Evolutionary conservation across 2,888 invertebrate genomes (phyloP).

Genomic region (Lasius fuliginosus): DNA sequence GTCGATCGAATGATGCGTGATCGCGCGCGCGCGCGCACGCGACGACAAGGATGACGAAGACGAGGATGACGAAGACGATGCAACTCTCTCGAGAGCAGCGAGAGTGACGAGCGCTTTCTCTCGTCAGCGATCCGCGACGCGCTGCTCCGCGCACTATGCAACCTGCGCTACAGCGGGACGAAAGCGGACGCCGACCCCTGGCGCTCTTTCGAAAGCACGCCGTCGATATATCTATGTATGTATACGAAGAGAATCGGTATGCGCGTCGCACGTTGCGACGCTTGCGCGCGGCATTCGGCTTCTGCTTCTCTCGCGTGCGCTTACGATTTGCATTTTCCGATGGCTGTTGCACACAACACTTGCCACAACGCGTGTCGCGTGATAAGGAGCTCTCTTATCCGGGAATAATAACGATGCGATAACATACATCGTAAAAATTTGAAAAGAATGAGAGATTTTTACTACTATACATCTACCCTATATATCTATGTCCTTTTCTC

Average conservation of each 20-base stretch:
- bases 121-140: background rate
- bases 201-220: slow-evolving; percentile 43
- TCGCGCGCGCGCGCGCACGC: slow-evolving; percentile 19
- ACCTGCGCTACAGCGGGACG: slow-evolving; percentile 53
- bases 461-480: background rate
- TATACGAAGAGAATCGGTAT: slow-evolving; percentile 1
- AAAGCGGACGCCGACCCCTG: slow-evolving; percentile 48
- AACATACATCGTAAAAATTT: background rate
- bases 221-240: slow-evolving; percentile 30
- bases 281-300: background rate
- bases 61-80: background rate
- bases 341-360: background rate
- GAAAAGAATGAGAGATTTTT: background rate
- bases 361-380: background rate
- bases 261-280: slow-evolving; percentile 15
- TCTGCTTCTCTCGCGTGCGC: background rate
- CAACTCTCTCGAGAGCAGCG: background rate
- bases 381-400: background rate
- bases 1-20: slow-evolving; percentile 14
- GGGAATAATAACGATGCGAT: background rate
- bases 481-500: background rate
- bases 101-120: background rate
- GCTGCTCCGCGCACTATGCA: slow-evolving; percentile 37
- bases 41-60: slow-evolving; percentile 11
- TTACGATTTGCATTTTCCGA: background rate